Percentiles rank a stretch among this genome's conserved stretches.
These are phyloP conservation scores for Porphyrio hochstetteri DNA, from an alignment of 2,113 vertebrate species.

Conservation along the genomic window DNA sequence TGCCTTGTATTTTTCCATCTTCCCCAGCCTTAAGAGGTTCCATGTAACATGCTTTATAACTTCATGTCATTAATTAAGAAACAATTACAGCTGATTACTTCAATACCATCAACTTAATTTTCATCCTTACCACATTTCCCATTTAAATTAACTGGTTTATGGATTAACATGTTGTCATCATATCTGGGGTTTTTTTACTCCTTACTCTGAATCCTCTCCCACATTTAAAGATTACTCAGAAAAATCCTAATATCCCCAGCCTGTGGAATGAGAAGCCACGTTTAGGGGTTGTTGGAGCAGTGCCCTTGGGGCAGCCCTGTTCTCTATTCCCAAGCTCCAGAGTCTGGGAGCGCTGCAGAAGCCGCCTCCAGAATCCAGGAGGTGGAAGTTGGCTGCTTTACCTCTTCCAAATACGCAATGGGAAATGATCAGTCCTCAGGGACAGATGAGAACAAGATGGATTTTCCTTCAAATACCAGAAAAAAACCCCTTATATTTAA, in stretches of 20 bases:
- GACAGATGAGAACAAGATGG: background rate
- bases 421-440: background rate
- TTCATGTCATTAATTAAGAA: constrained; percentile 50
- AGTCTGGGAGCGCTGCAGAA: background rate
- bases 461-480: background rate
- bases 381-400: background rate
- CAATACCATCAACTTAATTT: constrained; percentile 27
- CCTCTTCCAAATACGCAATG: background rate
- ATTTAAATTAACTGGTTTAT: constrained; percentile 29
- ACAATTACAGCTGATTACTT: constrained; percentile 44
- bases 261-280: rapidly evolving
- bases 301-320: rapidly evolving
- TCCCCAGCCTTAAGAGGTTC: background rate
- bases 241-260: background rate
- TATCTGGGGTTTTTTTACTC: background rate
- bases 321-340: rapidly evolving
- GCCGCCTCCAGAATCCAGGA: background rate
- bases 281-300: background rate
- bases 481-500: background rate
- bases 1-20: constrained; percentile 17
- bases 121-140: constrained; percentile 27
- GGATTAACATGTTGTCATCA: background rate
- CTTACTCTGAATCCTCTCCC: background rate
- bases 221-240: background rate
- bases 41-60: background rate